These are phyloP conservation scores for Amaurobius ferox DNA, from an alignment of 2,888 invertebrate genomes.

Conservation along the genomic window DNA sequence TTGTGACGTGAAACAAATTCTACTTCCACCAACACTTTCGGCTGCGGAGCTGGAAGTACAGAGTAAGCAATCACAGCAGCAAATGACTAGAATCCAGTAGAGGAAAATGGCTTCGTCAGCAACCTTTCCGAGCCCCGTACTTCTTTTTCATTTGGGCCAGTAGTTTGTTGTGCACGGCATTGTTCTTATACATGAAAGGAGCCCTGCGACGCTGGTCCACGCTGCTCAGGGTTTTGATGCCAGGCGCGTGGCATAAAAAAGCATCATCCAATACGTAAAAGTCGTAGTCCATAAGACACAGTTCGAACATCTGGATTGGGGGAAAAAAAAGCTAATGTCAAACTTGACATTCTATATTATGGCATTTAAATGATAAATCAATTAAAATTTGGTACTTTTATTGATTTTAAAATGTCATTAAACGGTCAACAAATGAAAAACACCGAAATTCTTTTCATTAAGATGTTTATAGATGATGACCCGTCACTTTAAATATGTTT, in stretches of 20 bases:
- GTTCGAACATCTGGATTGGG: conserved; percentile 88
- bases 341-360: too few relatives aligned
- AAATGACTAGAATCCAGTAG: conserved; percentile 52
- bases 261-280: conserved; percentile 95
- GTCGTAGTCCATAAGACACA: conserved; percentile 93
- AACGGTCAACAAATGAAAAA: too few relatives aligned
- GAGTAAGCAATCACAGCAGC: conserved; percentile 36
- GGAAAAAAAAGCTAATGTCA: background rate
- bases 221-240: conserved; percentile 87
- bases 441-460: too few relatives aligned
- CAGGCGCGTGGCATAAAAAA: conserved; percentile 94
- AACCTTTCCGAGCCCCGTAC: conserved; percentile 73
- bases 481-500: too few relatives aligned
- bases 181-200: conserved; percentile 86
- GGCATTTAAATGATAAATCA: too few relatives aligned
- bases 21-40: too few relatives aligned
- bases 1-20: too few relatives aligned
- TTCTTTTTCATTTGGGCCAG: conserved; percentile 72
- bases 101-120: conserved; percentile 31
- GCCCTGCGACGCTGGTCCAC: conserved; percentile 87
- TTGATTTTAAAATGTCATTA: too few relatives aligned
- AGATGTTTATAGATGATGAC: too few relatives aligned
- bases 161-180: conserved; percentile 81
- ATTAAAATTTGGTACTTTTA: too few relatives aligned
- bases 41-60: too few relatives aligned